Evolutionary conservation across 2,888 invertebrate species (phyloP).

Genomic region (Tridacna gigas): DNA sequence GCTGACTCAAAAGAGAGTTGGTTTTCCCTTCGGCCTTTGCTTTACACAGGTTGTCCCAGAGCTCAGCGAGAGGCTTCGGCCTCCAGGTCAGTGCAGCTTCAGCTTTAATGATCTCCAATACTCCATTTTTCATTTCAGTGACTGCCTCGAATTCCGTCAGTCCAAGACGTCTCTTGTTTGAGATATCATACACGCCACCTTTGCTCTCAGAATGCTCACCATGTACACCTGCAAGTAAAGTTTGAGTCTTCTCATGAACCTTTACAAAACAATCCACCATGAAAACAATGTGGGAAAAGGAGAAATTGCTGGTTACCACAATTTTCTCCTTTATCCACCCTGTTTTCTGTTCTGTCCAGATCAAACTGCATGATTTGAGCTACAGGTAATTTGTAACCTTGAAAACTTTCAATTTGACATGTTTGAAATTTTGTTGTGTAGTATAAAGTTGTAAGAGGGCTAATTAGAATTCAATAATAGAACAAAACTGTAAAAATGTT

Average conservation of each 20-base stretch:
- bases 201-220: slow-evolving; percentile 81
- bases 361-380: too few species aligned
- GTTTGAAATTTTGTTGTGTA: too few species aligned
- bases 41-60: slow-evolving; percentile 67
- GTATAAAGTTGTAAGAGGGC: too few species aligned
- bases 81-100: slow-evolving; percentile 69
- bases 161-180: slow-evolving; percentile 81
- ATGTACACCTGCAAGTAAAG: slow-evolving; percentile 69
- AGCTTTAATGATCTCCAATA: slow-evolving; percentile 74
- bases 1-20: slow-evolving; percentile 90
- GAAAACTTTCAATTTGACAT: too few species aligned
- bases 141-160: slow-evolving; percentile 79
- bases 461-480: too few species aligned
- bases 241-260: background rate
- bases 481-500: too few species aligned
- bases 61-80: slow-evolving; percentile 51
- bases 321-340: too few species aligned
- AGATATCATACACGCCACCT: slow-evolving; percentile 81
- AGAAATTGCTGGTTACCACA: too few species aligned
- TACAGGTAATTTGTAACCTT: too few species aligned
- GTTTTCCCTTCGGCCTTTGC: slow-evolving; percentile 55
- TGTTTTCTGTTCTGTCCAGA: too few species aligned
- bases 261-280: too few species aligned
- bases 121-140: slow-evolving; percentile 78
- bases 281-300: too few species aligned